Evolutionary conservation across 2,888 invertebrate genomes (phyloP).

Genomic region (Anoplius nigerrimus): DNA sequence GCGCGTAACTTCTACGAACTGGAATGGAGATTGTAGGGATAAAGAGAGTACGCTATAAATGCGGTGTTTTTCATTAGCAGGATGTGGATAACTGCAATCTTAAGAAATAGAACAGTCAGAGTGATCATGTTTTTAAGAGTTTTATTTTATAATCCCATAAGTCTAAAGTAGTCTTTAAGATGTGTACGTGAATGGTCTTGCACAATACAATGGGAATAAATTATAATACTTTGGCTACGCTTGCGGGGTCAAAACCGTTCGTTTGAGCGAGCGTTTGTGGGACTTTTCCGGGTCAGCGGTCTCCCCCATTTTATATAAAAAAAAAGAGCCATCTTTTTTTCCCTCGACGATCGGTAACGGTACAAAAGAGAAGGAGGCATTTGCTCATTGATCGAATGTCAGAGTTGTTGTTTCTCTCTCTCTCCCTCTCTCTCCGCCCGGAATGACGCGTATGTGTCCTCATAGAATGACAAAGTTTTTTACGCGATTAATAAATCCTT

Average conservation of each 20-base stretch:
- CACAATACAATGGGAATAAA: constrained; percentile 75
- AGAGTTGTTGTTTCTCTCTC: not conserved
- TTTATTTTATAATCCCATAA: constrained; percentile 75
- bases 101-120: constrained; percentile 50
- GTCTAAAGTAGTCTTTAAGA: constrained; percentile 74
- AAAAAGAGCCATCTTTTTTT: constrained; percentile 50
- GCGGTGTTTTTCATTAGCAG: constrained; percentile 17
- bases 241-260: constrained; percentile 67
- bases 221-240: constrained; percentile 76
- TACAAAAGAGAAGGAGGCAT: constrained; percentile 44
- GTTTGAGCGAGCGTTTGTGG: constrained; percentile 54
- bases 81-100: constrained; percentile 39
- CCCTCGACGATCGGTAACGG: constrained; percentile 57
- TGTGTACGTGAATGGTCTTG: constrained; percentile 72
- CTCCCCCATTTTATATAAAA: constrained; percentile 51
- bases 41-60: constrained; percentile 28
- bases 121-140: constrained; percentile 59
- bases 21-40: constrained; percentile 29
- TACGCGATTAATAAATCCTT: constrained; percentile 30
- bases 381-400: constrained; percentile 44
- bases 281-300: constrained; percentile 52
- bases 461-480: constrained; percentile 25
- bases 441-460: constrained; percentile 49
- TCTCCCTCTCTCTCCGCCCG: constrained; percentile 46
- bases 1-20: constrained; percentile 18